Conservation (phyloP, 2,888 invertebrate species). For the Eupithecia subumbrata region DNA sequence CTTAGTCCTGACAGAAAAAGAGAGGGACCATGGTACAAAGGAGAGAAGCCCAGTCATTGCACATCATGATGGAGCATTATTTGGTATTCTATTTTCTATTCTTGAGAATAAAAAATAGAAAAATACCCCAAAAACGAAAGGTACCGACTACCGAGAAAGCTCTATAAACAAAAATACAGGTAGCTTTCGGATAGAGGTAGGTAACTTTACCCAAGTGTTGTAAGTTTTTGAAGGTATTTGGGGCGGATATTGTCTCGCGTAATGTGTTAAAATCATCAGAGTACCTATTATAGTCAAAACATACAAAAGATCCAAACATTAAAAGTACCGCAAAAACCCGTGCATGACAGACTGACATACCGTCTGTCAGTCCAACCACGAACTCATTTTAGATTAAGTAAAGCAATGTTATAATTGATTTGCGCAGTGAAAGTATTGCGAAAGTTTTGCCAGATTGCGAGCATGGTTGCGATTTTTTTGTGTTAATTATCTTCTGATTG, state of each 20-base stretch:
- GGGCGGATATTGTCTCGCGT: not conserved
- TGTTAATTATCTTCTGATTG: constrained; percentile 45
- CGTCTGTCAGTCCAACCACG: constrained; percentile 29
- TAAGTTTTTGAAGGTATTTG: not conserved
- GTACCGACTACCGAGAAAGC: not conserved
- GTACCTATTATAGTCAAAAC: not conserved
- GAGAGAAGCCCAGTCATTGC: not conserved
- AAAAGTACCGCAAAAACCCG: not conserved
- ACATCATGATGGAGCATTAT: not conserved
- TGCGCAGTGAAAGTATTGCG: constrained; percentile 55
- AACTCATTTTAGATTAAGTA: constrained; percentile 50
- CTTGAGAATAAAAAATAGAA: not conserved
- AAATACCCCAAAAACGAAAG: not conserved
- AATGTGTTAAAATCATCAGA: not conserved
- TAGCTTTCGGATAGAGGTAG: no score
- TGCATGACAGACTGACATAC: not conserved
- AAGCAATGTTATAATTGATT: constrained; percentile 54
- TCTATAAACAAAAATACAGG: not conserved
- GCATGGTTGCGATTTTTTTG: constrained; percentile 44
- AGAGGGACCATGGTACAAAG: not conserved
- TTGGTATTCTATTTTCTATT: no score
- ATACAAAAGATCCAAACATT: not conserved
- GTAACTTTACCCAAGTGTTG: no score
- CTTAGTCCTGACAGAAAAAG: not conserved
- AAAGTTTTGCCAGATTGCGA: constrained; percentile 49